phyloP scores from a whole-genome alignment of 2,113 vertebrate species.

The Cricetomys ansorgei region DNA sequence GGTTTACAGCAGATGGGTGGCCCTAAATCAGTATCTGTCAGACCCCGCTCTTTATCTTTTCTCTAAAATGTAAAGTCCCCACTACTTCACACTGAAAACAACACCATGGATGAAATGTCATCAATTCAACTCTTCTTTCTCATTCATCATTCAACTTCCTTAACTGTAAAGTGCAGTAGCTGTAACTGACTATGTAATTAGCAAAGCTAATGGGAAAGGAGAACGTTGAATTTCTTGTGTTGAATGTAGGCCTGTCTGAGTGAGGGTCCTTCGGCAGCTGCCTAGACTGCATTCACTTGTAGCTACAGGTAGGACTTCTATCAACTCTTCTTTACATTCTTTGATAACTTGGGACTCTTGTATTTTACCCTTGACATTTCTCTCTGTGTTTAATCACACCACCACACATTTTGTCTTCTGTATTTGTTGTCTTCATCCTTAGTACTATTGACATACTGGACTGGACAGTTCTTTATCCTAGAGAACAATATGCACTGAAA shows the following conservation, averaged over 20 bases:
- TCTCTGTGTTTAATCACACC: neutral
- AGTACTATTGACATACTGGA: neutral
- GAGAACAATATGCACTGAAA: neutral
- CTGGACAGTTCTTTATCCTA: neutral
- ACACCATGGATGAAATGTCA: neutral
- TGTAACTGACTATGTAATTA: neutral
- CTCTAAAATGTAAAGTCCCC: neutral
- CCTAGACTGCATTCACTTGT: rapidly evolving
- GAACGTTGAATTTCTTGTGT: neutral
- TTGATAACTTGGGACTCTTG: neutral
- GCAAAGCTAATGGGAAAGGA: neutral
- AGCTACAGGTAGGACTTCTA: neutral
- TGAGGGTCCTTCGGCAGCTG: neutral
- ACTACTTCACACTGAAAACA: neutral
- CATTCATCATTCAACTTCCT: neutral
- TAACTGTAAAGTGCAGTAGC: neutral
- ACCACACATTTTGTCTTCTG: neutral
- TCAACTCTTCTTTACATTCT: neutral
- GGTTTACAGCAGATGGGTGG: neutral
- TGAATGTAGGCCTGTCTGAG: neutral
- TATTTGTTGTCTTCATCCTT: neutral
- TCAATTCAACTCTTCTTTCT: neutral
- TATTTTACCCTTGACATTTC: neutral
- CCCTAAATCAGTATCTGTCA: neutral
- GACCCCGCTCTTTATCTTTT: neutral